Base-by-base conservation (phyloP, 2,888 invertebrate species). In the Calliphora vomitoria region DNA sequence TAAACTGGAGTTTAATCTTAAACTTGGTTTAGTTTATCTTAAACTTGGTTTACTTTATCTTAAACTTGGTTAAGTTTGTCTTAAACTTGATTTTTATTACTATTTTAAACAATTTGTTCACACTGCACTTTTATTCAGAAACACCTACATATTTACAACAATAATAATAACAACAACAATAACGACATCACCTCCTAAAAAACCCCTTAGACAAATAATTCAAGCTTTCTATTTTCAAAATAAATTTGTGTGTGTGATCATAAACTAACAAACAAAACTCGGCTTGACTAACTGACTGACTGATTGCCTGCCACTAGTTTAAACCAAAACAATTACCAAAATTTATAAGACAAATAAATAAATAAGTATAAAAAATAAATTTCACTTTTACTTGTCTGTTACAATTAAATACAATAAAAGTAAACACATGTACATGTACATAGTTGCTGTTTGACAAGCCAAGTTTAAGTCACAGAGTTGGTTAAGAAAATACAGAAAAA, bases 301-400 rank as follows among this genome's bases (percentile, higher is more conserved):
- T 44, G 44, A 47, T 47, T 44, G 31, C 41, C 69, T 13, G 47
- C 6, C 58, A 71, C 38, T 38, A 47, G 58, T 74, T 31, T 44
- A 35, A 74, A 74, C 44, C 74, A 72, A 75, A 69, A 81, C 75
- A 80, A 81, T 81, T 81, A 64, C 76, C 75, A 81, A 85, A 85
- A 76, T 69, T 80, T 69, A 68, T 18, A 79, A 85, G 62, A 69
- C 68, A 79, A 83, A 72, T 58, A 58, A 60, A 62, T 53, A 64
- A 55, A 53, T 15, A 58, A 8, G 35, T n/a, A n/a, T n/a, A n/a
- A n/a, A n/a, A 68, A 58, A 53, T 81, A 58, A 81, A 76, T 85
- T 85, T 85, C 81, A 85, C 85, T 85, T 85, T 81, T 85, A 71
- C 71, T 85, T 81, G 64, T 58, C 62, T 53, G 62, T 62, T 72